A percentile compares a stretch with the other conserved stretches of the same genome.
phyloP scores from a whole-genome alignment of 2,888 invertebrate species.

The Pyrocoelia pectoralis region DNA sequence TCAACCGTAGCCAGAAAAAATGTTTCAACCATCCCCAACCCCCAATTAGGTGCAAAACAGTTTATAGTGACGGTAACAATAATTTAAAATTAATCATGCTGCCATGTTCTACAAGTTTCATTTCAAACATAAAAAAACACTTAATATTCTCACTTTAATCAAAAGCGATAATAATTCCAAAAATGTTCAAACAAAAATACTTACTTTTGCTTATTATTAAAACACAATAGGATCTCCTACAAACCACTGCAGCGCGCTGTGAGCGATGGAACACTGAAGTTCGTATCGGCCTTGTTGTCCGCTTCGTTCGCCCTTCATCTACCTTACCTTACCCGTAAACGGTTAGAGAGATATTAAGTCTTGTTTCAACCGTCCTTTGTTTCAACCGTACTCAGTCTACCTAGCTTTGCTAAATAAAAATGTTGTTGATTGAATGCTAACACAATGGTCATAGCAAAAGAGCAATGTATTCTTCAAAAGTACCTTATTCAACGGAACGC shows the following conservation, averaged over 20 bases:
- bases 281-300: background rate
- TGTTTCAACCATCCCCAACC: background rate
- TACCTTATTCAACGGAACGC: too few species aligned
- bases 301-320: background rate
- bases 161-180: too few species aligned
- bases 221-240: too few species aligned
- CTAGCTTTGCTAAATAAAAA: too few species aligned
- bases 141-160: too few species aligned
- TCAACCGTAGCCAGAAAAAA: constrained; percentile 3
- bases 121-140: too few species aligned
- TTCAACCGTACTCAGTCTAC: background rate
- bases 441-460: too few species aligned
- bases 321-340: background rate
- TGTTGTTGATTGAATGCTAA: too few species aligned
- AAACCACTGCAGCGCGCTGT: background rate
- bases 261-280: background rate
- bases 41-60: background rate
- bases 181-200: too few species aligned
- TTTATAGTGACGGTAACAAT: background rate
- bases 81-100: too few species aligned
- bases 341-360: background rate
- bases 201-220: background rate
- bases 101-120: too few species aligned
- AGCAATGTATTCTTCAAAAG: too few species aligned
- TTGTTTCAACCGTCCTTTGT: constrained; percentile 5